A percentile compares a stretch with the other conserved stretches of the same genome.
Conservation (phyloP, 2,113 vertebrate genomes). For the Caretta caretta region DNA sequence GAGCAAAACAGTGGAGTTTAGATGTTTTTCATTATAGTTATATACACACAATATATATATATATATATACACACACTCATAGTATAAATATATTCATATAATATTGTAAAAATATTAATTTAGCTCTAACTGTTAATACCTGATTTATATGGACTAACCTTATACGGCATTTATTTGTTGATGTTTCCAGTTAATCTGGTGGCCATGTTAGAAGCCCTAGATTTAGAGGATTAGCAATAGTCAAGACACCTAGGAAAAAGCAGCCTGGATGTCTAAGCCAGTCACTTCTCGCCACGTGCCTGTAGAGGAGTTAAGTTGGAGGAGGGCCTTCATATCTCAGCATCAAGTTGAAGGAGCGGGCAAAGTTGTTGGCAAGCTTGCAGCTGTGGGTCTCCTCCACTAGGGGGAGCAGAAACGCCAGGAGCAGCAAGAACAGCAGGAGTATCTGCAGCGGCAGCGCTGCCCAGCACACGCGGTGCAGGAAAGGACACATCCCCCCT, state of each 20-base stretch:
- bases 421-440: slow-evolving; percentile 87
- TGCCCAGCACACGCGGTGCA: slow-evolving; percentile 84
- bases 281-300: not conserved
- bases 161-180: not conserved
- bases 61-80: slow-evolving; percentile 32
- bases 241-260: not conserved
- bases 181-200: not conserved
- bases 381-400: slow-evolving; percentile 87
- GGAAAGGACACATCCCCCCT: slow-evolving; percentile 53
- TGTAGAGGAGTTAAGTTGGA: slow-evolving; percentile 80
- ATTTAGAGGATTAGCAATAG: not conserved
- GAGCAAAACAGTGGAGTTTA: not conserved
- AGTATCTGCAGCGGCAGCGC: slow-evolving; percentile 88
- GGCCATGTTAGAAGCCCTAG: not conserved
- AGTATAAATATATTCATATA: slow-evolving; percentile 64
- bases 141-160: slow-evolving; percentile 25
- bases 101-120: slow-evolving; percentile 62
- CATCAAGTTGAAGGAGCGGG: slow-evolving; percentile 92
- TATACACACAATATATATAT: not conserved
- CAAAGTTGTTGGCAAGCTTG: slow-evolving; percentile 91
- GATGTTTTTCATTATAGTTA: not conserved
- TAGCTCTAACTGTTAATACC: slow-evolving; percentile 12
- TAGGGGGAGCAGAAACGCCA: slow-evolving; percentile 89
- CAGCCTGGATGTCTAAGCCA: not conserved
- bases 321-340: slow-evolving; percentile 89